phyloP scores from a whole-genome alignment of 2,797 vertebrate species.

The Rhabdomys pumilio region DNA sequence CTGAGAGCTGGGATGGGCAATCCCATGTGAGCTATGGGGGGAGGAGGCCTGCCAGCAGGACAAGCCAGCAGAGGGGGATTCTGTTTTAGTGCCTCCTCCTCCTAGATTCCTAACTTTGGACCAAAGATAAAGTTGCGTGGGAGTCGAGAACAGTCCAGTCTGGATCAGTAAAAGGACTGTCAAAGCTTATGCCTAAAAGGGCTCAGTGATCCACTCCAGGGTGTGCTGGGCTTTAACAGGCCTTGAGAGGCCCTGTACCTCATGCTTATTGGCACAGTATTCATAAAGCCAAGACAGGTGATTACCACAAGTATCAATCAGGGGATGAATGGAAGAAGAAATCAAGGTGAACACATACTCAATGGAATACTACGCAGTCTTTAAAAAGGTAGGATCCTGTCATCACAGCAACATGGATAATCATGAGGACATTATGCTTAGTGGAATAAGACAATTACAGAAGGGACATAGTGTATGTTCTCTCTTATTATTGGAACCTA shows the following conservation, averaged over 20 bases:
- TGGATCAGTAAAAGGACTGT: slow-evolving; percentile 80
- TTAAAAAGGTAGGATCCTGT: neutral
- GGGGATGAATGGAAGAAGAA: neutral
- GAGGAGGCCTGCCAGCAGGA: neutral
- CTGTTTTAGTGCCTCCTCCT: neutral
- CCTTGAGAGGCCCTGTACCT: neutral
- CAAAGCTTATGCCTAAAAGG: slow-evolving; percentile 81
- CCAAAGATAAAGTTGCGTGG: slow-evolving; percentile 66
- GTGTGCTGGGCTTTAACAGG: too few species aligned
- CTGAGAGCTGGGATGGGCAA: neutral
- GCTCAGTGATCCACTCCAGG: neutral
- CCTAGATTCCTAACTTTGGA: neutral
- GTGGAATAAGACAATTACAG: neutral
- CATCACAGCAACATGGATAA: neutral
- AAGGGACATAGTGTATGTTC: neutral
- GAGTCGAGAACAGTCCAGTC: slow-evolving; percentile 69
- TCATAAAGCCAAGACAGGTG: neutral
- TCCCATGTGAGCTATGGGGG: accelerated
- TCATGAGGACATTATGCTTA: neutral
- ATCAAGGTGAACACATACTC: neutral
- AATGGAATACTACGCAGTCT: neutral
- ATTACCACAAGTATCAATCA: neutral
- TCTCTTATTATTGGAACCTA: neutral
- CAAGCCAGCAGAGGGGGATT: neutral
- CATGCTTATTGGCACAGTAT: neutral